Evolutionary conservation across 2,113 vertebrate species (phyloP).

Genomic region (Menidia beryllina): DNA sequence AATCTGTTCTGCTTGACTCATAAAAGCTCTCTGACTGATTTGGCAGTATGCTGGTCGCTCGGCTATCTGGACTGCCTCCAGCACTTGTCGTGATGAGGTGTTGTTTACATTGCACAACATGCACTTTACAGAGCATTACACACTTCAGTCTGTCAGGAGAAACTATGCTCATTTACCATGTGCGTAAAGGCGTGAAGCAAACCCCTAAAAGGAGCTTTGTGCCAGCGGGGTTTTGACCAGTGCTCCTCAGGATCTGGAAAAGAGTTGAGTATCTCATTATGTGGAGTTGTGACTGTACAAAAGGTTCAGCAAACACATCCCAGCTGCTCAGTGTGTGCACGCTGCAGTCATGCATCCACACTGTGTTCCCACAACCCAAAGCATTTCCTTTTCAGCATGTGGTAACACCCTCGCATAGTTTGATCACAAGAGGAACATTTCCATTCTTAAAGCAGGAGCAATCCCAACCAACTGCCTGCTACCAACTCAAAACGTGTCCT

Average conservation of each 20-base stretch:
- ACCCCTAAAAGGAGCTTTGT: too few relatives aligned
- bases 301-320: background rate
- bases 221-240: too few relatives aligned
- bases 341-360: conserved; percentile 3
- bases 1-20: background rate
- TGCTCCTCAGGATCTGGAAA: conserved; percentile 1
- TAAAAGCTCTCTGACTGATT: too few relatives aligned
- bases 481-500: conserved; percentile 13
- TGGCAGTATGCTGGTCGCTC: too few relatives aligned
- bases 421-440: too few relatives aligned
- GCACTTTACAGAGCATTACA: too few relatives aligned
- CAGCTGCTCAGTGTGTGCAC: conserved; percentile 28
- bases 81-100: too few relatives aligned
- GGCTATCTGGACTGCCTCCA: too few relatives aligned
- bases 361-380: conserved; percentile 20
- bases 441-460: background rate
- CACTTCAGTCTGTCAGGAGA: too few relatives aligned
- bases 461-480: background rate
- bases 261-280: conserved; percentile 8
- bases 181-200: too few relatives aligned
- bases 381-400: conserved; percentile 29
- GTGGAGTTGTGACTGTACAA: conserved; percentile 27
- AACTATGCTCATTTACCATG: too few relatives aligned
- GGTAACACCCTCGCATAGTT: background rate
- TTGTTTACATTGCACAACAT: too few relatives aligned